Conservation (phyloP, 2,113 vertebrate genomes). For the Variabilichromis moorii region DNA sequence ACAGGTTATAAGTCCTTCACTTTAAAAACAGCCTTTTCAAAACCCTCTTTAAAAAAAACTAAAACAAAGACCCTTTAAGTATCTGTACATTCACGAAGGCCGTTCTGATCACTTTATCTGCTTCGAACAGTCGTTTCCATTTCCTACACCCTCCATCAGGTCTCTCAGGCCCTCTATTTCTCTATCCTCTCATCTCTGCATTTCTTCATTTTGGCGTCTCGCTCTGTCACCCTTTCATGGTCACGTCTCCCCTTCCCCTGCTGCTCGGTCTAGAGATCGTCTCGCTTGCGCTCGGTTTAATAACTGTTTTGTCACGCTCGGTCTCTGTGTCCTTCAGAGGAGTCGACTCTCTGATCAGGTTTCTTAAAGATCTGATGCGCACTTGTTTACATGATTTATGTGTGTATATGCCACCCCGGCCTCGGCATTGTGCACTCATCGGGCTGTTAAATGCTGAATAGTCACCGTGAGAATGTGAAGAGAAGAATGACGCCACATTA, state of each 20-base stretch:
- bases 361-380: constrained; percentile 30
- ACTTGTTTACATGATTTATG: constrained; percentile 37
- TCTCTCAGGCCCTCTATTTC: constrained; percentile 25
- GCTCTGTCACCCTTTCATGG: constrained; percentile 44
- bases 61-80: neutral
- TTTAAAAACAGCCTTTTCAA: neutral
- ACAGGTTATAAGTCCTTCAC: neutral
- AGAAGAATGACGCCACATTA: neutral
- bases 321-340: constrained; percentile 59
- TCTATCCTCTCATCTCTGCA: constrained; percentile 50
- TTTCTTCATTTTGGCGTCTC: constrained; percentile 49
- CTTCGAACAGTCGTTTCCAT: neutral
- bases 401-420: neutral
- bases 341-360: constrained; percentile 37
- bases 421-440: neutral
- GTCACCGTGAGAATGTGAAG: neutral
- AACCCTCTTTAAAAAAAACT: neutral
- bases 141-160: neutral
- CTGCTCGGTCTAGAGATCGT: constrained; percentile 43
- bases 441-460: neutral
- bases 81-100: neutral
- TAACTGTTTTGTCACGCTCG: constrained; percentile 57
- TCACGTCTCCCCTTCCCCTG: constrained; percentile 37
- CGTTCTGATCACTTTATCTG: constrained; percentile 7
- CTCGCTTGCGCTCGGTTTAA: constrained; percentile 47